Base-by-base conservation (phyloP, 2,797 vertebrate genomes). In the Cirrhinus molitorella region DNA sequence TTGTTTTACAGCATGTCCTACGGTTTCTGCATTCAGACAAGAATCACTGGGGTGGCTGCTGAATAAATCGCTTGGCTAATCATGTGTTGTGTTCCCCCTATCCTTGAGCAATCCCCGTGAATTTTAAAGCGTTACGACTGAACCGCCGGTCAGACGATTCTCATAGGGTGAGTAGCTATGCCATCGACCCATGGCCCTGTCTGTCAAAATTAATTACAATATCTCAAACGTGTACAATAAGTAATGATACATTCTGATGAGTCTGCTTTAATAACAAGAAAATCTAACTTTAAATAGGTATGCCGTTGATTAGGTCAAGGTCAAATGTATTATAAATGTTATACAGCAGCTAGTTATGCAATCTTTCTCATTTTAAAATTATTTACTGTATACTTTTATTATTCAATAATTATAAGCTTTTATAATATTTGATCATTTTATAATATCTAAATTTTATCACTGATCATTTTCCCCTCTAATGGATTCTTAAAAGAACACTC, bases 1-100 rank as follows among this genome's bases (percentile, higher is more conserved):
- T 40, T 85, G 78, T 79, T 87, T 81, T 83, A 84, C 78, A 85
- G 71, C 45, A 65, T 70, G 47, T 76, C 61, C 79, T 85, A 83
- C 84, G 45, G 71, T 72, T 85, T 83, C 28, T 84, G 61, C 74
- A 81, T 74, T 87, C 77, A 73, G 43, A 73, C 23, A 31, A 57
- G 78, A 86, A 86, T 80, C 80, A 74, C 66, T 43, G 37, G 45
- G n/a, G 21, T 28, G 7, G 40, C 66, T 74, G 23, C 55, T 77
- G 66, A 66, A 85, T n/a, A 79, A 78, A 84, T 71, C 55, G 61
- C 70, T 68, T 47, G 21, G 51, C 55, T 83, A 78, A 81, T 81
- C 78, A 40, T 31, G n/a, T 76, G 40, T 70, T 66, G 51, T 45
- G 21, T 79, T 43, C 72, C 73, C 14, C 34, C 43, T 19, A 49